Evolutionary conservation across 2,888 invertebrate genomes (phyloP), one percentile per base, ranked within the genome.

Genomic region (Tridacna gigas): DNA sequence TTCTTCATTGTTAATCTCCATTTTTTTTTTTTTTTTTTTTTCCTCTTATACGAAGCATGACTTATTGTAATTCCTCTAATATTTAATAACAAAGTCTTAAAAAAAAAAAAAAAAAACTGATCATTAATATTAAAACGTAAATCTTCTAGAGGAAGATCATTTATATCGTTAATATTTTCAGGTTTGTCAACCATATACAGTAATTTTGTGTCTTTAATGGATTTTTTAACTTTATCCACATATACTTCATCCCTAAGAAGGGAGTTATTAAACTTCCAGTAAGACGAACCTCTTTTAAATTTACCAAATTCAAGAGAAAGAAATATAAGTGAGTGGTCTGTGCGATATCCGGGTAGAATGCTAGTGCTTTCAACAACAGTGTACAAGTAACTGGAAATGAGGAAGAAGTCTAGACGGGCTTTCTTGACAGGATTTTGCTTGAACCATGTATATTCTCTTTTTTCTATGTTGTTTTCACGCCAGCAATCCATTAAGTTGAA

Each of bases 401-500:
- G 77, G 56, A 77, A 67, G 56, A 77, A 67, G 48, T 28, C 15
- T 51, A 51, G 67, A 26, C 20, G 56, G 66, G n/a, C 28, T 26
- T 67, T 48, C 67, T 67, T 75, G 48, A 5, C n/a, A n/a, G 77
- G 69, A 26, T 77, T 77, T 51, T 56, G 66, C 28, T 37, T 51
- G 37, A 67, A 56, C 67, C 48, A 76, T n/a, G 48, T 66, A 47
- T 48, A 67, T n/a, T 77, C 28, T 18, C 3, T 56, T 26, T 18
- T 51, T 56, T 77, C 77, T 20, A 67, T 20, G 56, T 56, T 15
- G 18, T 67, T 26, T 51, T 56, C 77, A 45, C 77, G 45, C 77
- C 69, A 77, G 28, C 77, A 77, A 25, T 77, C 77, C 48, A 77
- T 56, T 11, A 77, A n/a, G n/a, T n/a, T n/a, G n/a, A n/a, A n/a